These are phyloP conservation scores for Ferrisia virgata DNA, from an alignment of 2,888 invertebrate species.

Conservation along the genomic window DNA sequence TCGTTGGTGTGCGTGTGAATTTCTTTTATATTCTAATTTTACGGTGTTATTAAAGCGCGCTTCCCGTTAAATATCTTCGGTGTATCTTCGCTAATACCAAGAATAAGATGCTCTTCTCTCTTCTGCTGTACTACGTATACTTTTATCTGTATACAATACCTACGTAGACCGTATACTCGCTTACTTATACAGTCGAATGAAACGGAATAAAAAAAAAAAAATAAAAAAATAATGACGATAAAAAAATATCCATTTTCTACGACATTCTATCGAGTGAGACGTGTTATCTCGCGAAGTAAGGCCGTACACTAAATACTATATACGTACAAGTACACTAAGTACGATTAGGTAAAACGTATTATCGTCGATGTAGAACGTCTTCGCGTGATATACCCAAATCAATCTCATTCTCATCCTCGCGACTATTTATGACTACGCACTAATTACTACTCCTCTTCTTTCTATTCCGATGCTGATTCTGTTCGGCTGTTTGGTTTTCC, in stretches of 20 bases:
- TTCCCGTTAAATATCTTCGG: slow-evolving; percentile 37
- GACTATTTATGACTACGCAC: not conserved
- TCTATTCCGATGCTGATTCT: too few species aligned
- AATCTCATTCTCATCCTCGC: not conserved
- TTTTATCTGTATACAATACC: not conserved
- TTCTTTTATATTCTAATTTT: slow-evolving; percentile 42
- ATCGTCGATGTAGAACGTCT: not conserved
- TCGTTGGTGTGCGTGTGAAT: slow-evolving; percentile 24
- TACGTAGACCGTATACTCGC: too few species aligned
- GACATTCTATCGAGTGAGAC: not conserved
- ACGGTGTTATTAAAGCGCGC: slow-evolving; percentile 42
- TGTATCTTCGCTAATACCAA: not conserved
- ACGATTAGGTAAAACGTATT: not conserved
- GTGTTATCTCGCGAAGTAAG: too few species aligned
- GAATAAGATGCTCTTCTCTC: not conserved
- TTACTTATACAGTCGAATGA: too few species aligned
- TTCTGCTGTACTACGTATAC: not conserved
- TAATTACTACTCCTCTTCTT: not conserved
- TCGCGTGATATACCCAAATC: not conserved
- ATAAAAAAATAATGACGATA: not conserved
- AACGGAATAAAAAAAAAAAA: not conserved
- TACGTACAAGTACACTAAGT: not conserved
- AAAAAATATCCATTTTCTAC: not conserved
- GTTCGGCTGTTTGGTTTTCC: not conserved
- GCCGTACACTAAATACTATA: too few species aligned